Evolutionary conservation across 2,797 vertebrate species (phyloP), one percentile per base, ranked within the genome.

Genomic region (Sciurus vulgaris): DNA sequence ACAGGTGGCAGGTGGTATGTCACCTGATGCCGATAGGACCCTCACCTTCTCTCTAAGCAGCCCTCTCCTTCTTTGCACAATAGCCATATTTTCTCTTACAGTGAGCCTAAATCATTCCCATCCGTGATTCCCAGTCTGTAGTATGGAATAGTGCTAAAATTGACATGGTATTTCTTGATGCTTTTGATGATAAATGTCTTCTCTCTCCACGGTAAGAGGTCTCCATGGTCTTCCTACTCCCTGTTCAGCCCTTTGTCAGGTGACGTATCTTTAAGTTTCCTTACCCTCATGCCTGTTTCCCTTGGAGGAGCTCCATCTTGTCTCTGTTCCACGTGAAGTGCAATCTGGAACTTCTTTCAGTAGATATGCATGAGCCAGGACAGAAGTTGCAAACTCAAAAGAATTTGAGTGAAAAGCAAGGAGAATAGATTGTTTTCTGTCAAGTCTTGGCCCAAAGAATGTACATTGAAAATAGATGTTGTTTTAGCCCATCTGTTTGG

Each of bases 101-200:
- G 7, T 85, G 28, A 81, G 0, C 47, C 82, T 2, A 28, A 79
- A 15, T 63, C 17, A 3, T 70, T 54, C 15, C 38, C 30, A n/a
- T 26, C 14, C 5, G 4, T 11, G n/a, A 24, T 3, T 20, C 38
- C 33, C 24, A 17, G 5, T 41, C 69, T 90, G 44, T 56, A 11
- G 51, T 89, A 5, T 24, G 44, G 30, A 14, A 33, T 30, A 28
- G 26, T 70, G 38, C 3, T 28, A 26, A 56, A n/a, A 59, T 65
- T 35, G n/a, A 15, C 4, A 1, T 18, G 26, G 10, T 30, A 7
- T 11, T 3, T 54, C 41, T 67, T 38, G 17, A 51, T 0, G 7
- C 28, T 38, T 65, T 54, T 67, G 69, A 59, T 44, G 49, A 30
- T 10, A 47, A 24, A 30, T 15, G 3, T 33, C 33, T 9, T 65